phyloP scores from a whole-genome alignment of 2,888 invertebrate species.

The Fragum sueziense region DNA sequence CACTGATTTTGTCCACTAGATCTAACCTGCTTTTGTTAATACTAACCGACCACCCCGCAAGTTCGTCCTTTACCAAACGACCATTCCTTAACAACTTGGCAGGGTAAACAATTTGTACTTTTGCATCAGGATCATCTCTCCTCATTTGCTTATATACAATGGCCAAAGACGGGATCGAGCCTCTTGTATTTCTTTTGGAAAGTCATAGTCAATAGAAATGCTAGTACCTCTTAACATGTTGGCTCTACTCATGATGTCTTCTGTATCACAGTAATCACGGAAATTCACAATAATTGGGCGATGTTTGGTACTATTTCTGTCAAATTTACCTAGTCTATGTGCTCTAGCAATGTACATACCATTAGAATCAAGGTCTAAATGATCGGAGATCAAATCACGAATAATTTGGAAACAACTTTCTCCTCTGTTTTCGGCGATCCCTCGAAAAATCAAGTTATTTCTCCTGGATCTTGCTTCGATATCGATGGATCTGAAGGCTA shows the following conservation, averaged over 20 bases:
- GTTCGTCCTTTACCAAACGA: slow-evolving; percentile 1
- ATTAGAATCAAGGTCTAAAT: neutral
- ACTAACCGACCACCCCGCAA: neutral
- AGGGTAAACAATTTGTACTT: slow-evolving; percentile 12
- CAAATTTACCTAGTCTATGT: neutral
- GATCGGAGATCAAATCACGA: neutral
- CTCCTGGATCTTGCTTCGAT: slow-evolving; percentile 1
- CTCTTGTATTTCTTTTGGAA: neutral
- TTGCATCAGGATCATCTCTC: neutral
- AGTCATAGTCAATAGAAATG: neutral
- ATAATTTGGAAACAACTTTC: slow-evolving; percentile 6
- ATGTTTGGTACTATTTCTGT: neutral
- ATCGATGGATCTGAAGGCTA: neutral
- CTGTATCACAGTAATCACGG: neutral
- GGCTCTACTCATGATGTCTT: neutral
- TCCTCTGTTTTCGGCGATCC: neutral
- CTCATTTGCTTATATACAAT: neutral
- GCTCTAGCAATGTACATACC: neutral
- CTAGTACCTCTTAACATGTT: neutral
- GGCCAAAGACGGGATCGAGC: neutral
- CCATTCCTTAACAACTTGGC: neutral
- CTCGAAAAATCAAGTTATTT: neutral
- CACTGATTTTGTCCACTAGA: neutral
- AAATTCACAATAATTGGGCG: neutral
- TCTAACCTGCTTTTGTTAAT: neutral